Percentiles rank a stretch among this genome's conserved stretches.
Evolutionary conservation across 2,888 invertebrate species (phyloP).

Genomic region (Eristalinus aeneus): DNA sequence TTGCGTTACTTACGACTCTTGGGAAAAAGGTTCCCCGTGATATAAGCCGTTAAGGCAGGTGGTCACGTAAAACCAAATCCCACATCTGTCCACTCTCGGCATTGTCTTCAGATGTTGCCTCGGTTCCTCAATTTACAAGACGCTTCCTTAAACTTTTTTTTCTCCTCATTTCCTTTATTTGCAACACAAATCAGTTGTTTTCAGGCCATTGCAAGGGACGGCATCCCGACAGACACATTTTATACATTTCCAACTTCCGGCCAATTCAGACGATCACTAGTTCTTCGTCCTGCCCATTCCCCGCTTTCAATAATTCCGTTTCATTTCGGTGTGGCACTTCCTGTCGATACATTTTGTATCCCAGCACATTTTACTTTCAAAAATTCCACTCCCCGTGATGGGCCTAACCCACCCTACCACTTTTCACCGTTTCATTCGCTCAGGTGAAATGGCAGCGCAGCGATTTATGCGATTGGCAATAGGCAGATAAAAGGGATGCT

Average conservation of each 20-base stretch:
- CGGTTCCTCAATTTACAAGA: too few relatives aligned
- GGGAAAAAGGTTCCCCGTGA: too few relatives aligned
- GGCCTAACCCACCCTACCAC: background rate
- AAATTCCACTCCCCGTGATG: background rate
- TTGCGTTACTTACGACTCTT: too few relatives aligned
- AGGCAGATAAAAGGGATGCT: conserved; percentile 71
- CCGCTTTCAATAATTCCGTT: conserved; percentile 27
- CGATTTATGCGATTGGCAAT: conserved; percentile 70
- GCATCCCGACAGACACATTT: conserved; percentile 18
- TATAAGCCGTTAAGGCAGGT: too few relatives aligned
- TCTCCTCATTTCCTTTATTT: background rate
- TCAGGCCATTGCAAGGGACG: background rate
- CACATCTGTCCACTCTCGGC: too few relatives aligned
- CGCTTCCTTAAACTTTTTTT: too few relatives aligned
- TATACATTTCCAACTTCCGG: conserved; percentile 39
- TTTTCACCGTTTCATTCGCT: conserved; percentile 49
- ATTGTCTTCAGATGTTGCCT: too few relatives aligned
- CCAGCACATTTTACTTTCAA: conserved; percentile 42
- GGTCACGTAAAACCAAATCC: too few relatives aligned
- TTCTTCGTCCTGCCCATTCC: background rate
- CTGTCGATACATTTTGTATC: background rate
- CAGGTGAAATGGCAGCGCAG: conserved; percentile 63
- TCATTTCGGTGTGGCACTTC: background rate
- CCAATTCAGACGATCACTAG: conserved; percentile 38
- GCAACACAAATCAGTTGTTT: background rate